Evolutionary conservation across 1,140 invertebrate species (phyloP).

Genomic region (Zelostemma sp.): DNA sequence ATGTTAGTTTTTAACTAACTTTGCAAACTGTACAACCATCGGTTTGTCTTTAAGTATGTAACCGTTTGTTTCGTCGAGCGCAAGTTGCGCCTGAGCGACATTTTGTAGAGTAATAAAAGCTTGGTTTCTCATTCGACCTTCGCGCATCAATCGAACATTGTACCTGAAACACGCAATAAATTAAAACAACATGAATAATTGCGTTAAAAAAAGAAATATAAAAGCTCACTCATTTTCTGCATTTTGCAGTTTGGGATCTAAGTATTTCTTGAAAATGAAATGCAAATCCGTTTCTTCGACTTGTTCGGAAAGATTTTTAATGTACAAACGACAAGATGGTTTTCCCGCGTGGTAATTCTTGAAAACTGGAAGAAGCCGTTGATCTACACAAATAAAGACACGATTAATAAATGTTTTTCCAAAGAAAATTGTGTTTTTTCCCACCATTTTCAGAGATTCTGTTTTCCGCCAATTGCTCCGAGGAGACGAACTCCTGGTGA

Average conservation of each 20-base stretch:
- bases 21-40: slow-evolving; percentile 91
- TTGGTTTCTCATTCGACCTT: slow-evolving; percentile 96
- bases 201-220: too few relatives aligned
- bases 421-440: slow-evolving; percentile 15
- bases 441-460: slow-evolving; percentile 76
- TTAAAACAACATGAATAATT: too few relatives aligned
- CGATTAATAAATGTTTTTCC: slow-evolving; percentile 18
- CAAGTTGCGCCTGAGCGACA: slow-evolving; percentile 78
- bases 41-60: slow-evolving; percentile 89
- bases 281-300: slow-evolving; percentile 82
- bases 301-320: slow-evolving; percentile 92
- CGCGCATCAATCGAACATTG: slow-evolving; percentile 92
- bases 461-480: slow-evolving; percentile 77
- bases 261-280: slow-evolving; percentile 83
- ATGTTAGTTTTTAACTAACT: slow-evolving; percentile 63
- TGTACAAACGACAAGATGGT: slow-evolving; percentile 86
- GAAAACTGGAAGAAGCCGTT: slow-evolving; percentile 84
- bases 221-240: slow-evolving; percentile 70
- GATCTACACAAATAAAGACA: slow-evolving; percentile 71
- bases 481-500: slow-evolving; percentile 73
- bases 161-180: slow-evolving; percentile 68
- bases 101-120: slow-evolving; percentile 89
- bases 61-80: slow-evolving; percentile 90
- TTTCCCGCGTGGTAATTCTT: slow-evolving; percentile 89
- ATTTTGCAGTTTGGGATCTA: slow-evolving; percentile 68